Conservation (phyloP, 2,888 invertebrate genomes). For the Nysson spinosus region DNA sequence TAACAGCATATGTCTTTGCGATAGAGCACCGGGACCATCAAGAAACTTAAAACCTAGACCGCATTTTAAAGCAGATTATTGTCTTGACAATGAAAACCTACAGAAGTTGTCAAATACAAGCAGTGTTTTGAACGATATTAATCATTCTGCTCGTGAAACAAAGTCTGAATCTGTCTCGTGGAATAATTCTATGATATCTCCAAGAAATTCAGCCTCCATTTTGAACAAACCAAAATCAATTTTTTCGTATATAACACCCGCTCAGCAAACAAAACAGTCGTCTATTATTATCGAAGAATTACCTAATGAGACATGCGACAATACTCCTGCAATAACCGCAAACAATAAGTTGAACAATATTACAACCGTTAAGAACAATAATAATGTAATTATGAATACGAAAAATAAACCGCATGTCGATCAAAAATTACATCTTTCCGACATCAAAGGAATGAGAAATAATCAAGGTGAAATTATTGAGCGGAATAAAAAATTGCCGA, state of each 20-base stretch:
- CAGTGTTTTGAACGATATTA: constrained; percentile 17
- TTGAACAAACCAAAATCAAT: constrained; percentile 44
- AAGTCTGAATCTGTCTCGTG: background rate
- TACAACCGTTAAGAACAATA: background rate
- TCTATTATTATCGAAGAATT: constrained; percentile 61
- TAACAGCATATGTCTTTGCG: constrained; percentile 61
- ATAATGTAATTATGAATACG: background rate
- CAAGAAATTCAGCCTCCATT: background rate
- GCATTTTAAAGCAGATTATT: constrained; percentile 60
- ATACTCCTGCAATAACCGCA: background rate
- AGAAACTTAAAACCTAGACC: constrained; percentile 55
- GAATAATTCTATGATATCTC: background rate
- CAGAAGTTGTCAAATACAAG: background rate
- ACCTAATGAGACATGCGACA: constrained; percentile 32
- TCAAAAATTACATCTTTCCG: background rate
- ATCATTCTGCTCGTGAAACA: constrained; percentile 7
- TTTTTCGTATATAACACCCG: constrained; percentile 39
- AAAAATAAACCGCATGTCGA: background rate
- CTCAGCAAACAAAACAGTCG: background rate
- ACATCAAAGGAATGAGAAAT: background rate
- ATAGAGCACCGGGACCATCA: constrained; percentile 64
- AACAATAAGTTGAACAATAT: background rate
- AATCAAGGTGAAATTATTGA: background rate
- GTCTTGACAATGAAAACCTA: constrained; percentile 33
- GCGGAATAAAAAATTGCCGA: background rate